These are phyloP conservation scores for Mystacides longicornis DNA, from an alignment of 2,888 invertebrate genomes.

Conservation along the genomic window DNA sequence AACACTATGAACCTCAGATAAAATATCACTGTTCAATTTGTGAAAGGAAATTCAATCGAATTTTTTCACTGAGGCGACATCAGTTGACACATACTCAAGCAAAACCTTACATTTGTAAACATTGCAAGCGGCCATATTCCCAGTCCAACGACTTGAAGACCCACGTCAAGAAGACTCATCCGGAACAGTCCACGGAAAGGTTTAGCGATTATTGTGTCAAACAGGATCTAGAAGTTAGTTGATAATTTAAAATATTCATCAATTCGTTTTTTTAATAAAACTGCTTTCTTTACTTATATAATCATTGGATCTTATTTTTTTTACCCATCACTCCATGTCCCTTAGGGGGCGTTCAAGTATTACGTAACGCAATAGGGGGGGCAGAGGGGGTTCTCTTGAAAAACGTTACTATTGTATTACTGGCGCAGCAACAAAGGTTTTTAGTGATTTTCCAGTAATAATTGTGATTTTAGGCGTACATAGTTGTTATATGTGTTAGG, in stretches of 20 bases:
- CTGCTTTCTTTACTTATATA: no score
- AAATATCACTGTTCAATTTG: conserved; percentile 17
- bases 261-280: no score
- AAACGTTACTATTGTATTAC: no score
- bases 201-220: conserved; percentile 17
- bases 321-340: no score
- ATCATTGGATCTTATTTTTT: no score
- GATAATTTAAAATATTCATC: neutral
- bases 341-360: no score
- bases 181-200: conserved; percentile 4
- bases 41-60: conserved; percentile 10
- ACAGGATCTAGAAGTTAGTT: conserved; percentile 8
- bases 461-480: no score
- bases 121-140: conserved; percentile 12
- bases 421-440: no score
- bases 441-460: no score
- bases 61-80: conserved; percentile 13
- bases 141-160: conserved; percentile 18
- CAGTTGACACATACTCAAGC: conserved; percentile 18
- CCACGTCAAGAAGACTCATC: conserved; percentile 15
- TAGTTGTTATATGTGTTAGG: no score
- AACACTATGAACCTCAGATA: conserved; percentile 7
- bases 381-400: no score
- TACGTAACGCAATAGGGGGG: no score
- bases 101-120: conserved; percentile 13